Base-by-base conservation (phyloP, 2,113 vertebrate genomes). In the Struthidea cinerea region DNA sequence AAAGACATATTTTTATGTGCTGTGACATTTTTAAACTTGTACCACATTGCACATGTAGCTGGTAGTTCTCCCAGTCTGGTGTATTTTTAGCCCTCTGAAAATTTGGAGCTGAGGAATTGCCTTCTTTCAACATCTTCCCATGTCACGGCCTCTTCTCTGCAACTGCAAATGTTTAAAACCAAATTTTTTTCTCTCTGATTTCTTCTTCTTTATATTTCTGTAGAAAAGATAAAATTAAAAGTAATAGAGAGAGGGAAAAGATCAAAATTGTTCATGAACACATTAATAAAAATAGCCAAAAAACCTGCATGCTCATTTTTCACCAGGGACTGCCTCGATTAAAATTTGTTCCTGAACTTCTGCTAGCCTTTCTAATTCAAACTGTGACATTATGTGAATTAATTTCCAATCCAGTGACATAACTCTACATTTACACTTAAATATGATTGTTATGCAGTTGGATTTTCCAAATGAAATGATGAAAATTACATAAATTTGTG, bases 1-100 rank as follows among this genome's bases (percentile, higher is more conserved):
- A 95, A 95, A 93, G 32, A 79, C 0, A 2, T 80, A 93, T 95
- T 97, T 97, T 97, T 96, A 95, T 90, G 57, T 47, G 8, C 75
- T 93, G 76, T 94, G 92, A 97, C 93, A 96, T 97, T 97, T 97
- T 97, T 85, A 71, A 98, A 95, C 82, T 95, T 94, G 77, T 86
- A 95, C 94, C 95, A 91, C 65, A 84, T 88, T 91, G 73, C 73
- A 97, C 94, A 94, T 90, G 70, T 95, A 96, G 76, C 89, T 96
- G 91, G 89, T 60, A 92, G 59, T 94, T 96, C 84, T 97, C 96
- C 90, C 78, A 96, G 76, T 87, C 88, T 97, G 78, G 44, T 84
- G 15, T 95, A 93, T 94, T 97, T 97, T 97, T 91, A 94, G 90
- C 95, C 18, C 21, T 94, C 63, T 90, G 75, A 93, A 96, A 95